Conservation (phyloP, 2,888 invertebrate species). For the Eupelmus urozonus region DNA sequence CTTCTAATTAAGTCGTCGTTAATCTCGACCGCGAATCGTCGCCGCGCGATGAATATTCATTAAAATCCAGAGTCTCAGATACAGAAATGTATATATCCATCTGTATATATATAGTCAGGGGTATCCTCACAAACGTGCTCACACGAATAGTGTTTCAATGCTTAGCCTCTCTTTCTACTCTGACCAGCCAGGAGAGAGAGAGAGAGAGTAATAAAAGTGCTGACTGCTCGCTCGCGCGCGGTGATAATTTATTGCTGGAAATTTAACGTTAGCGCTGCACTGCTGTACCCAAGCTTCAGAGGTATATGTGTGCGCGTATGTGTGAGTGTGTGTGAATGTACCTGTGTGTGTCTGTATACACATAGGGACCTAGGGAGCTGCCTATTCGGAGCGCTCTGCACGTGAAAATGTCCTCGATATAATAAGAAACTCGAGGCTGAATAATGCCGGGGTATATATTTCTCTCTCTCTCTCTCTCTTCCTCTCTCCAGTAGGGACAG, state of each 20-base stretch:
- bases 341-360: not conserved
- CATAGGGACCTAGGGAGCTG: slow-evolving; percentile 26
- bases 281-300: slow-evolving; percentile 37
- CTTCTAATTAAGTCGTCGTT: slow-evolving; percentile 51
- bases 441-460: slow-evolving; percentile 71
- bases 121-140: not conserved
- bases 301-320: too few species aligned
- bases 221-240: slow-evolving; percentile 52
- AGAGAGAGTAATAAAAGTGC: slow-evolving; percentile 51
- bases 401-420: slow-evolving; percentile 68
- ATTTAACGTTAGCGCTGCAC: slow-evolving; percentile 62
- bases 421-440: slow-evolving; percentile 72
- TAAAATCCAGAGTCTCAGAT: not conserved
- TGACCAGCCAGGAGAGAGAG: too few species aligned
- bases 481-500: not conserved
- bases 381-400: slow-evolving; percentile 39
- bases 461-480: slow-evolving; percentile 27
- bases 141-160: not conserved
- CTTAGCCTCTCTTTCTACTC: not conserved
- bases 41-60: slow-evolving; percentile 49
- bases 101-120: not conserved
- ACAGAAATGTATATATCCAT: slow-evolving; percentile 7
- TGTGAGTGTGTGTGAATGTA: slow-evolving; percentile 9
- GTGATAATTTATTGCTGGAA: slow-evolving; percentile 68
- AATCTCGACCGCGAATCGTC: slow-evolving; percentile 40